phyloP scores from a whole-genome alignment of 1,140 invertebrate species.

The Zaprionus africanus region DNA sequence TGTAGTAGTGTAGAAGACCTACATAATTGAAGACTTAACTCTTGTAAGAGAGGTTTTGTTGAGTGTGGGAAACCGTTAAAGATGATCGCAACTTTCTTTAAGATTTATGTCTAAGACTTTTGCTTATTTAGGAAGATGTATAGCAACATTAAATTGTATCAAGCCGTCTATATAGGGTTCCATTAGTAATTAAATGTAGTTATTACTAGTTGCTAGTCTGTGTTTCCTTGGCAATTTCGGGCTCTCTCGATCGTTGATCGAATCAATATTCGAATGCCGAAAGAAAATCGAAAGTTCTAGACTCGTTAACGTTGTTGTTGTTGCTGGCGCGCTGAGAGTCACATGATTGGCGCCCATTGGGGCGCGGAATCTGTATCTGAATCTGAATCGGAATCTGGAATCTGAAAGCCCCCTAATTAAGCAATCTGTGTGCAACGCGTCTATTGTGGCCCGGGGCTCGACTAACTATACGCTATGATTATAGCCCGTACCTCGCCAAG shows the following conservation, averaged over 20 bases:
- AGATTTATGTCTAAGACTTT: background rate
- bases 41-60: no score
- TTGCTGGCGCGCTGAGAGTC: background rate
- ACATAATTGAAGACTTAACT: background rate
- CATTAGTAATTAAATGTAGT: background rate
- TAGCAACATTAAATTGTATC: no score
- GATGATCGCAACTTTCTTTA: background rate
- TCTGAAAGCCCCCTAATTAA: conserved; percentile 26
- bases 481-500: conserved; percentile 20
- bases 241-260: background rate
- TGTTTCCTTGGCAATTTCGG: background rate
- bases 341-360: conserved; percentile 13
- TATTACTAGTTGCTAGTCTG: background rate
- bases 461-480: conserved; percentile 20
- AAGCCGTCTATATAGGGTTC: background rate
- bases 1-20: no score
- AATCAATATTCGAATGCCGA: background rate
- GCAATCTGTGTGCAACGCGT: conserved; percentile 26
- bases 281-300: background rate
- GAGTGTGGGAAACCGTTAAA: background rate
- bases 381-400: conserved; percentile 5
- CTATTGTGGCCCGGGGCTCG: conserved; percentile 25
- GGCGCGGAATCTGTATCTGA: conserved; percentile 5
- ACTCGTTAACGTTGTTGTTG: background rate
- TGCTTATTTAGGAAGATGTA: no score